Evolutionary conservation across 2,113 vertebrate species (phyloP).

Genomic region (Tenebrosternarchus preto): DNA sequence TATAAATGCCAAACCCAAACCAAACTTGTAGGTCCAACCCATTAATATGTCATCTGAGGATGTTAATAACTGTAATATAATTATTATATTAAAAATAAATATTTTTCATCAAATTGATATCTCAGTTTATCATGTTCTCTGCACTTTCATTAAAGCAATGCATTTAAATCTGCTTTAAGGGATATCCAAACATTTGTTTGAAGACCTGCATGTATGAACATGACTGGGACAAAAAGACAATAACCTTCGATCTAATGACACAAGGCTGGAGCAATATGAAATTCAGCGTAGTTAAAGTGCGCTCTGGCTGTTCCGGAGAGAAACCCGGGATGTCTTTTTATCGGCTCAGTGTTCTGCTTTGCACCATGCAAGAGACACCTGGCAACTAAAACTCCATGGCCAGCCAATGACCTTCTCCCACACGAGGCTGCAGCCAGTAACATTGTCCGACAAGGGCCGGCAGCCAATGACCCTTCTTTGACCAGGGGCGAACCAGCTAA

Average conservation of each 20-base stretch:
- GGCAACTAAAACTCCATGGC: conserved; percentile 51
- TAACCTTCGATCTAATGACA: too few species aligned
- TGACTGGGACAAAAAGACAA: too few species aligned
- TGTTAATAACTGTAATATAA: conserved; percentile 11
- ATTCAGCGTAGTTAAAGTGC: neutral
- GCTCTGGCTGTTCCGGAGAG: conserved; percentile 19
- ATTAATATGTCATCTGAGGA: conserved; percentile 19
- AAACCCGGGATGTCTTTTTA: conserved; percentile 50
- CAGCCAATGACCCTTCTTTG: conserved; percentile 23
- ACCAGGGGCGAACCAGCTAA: conserved; percentile 23
- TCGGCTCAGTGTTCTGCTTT: conserved; percentile 50
- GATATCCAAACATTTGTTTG: too few species aligned
- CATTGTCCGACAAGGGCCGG: conserved; percentile 30
- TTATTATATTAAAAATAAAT: conserved; percentile 21
- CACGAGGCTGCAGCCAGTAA: conserved; percentile 50
- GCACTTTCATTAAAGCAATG: neutral
- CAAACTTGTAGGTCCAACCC: neutral
- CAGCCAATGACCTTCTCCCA: conserved; percentile 59
- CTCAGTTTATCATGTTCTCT: neutral
- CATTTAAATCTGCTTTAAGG: too few species aligned
- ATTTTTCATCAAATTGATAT: neutral
- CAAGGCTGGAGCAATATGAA: neutral
- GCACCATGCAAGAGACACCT: conserved; percentile 52
- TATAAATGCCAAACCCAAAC: conserved; percentile 21
- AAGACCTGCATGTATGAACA: too few species aligned